Evolutionary conservation across 2,888 invertebrate genomes (phyloP).

Genomic region (Allolobophora icterica): DNA sequence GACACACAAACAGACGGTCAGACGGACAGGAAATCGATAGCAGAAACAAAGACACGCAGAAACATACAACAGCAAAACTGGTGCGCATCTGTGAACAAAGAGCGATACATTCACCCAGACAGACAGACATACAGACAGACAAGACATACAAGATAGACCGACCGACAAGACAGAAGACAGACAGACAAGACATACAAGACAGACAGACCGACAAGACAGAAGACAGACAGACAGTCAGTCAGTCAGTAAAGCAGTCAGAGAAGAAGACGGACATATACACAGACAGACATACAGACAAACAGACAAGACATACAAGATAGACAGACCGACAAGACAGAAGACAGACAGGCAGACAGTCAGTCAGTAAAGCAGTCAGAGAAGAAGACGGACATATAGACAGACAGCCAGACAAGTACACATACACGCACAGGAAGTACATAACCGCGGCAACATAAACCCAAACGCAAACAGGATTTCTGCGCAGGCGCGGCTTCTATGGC

Average conservation of each 20-base stretch:
- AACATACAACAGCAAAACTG: no score
- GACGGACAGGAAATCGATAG: no score
- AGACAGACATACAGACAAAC: background rate
- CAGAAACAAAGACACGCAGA: no score
- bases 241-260: background rate
- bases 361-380: background rate
- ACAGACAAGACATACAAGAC: background rate
- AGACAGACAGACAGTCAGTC: no score
- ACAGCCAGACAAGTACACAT: background rate
- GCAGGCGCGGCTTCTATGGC: constrained; percentile 18
- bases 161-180: background rate
- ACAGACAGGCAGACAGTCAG: background rate
- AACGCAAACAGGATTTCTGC: constrained; percentile 30
- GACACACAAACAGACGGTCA: no score
- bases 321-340: background rate
- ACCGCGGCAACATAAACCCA: constrained; percentile 14
- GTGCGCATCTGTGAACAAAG: no score
- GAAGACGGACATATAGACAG: background rate
- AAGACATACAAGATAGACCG: background rate
- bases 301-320: background rate
- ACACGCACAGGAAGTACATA: constrained; percentile 17
- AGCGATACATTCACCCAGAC: background rate
- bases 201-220: background rate
- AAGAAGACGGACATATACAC: background rate
- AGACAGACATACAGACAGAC: background rate